A percentile compares a stretch with the other conserved stretches of the same genome.
Evolutionary conservation across 2,113 vertebrate genomes (phyloP).

Genomic region (Cebidichthys violaceus): DNA sequence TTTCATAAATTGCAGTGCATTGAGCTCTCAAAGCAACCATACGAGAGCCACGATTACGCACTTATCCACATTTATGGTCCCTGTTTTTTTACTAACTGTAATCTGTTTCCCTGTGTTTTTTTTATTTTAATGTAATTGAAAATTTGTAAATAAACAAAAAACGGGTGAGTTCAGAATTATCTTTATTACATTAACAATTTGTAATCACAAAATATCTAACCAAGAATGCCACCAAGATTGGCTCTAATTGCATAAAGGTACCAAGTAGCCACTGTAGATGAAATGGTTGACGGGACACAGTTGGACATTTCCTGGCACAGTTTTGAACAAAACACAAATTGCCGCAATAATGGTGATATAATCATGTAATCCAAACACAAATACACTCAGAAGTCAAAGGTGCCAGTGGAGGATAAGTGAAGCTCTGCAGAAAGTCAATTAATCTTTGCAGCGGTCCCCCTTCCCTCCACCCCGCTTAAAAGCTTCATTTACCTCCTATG

Average conservation of each 20-base stretch:
- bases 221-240: conserved; percentile 14
- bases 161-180: not conserved
- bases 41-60: not conserved
- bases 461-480: conserved; percentile 87
- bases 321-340: conserved; percentile 64
- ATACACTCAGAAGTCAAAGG: conserved; percentile 77
- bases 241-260: conserved; percentile 45
- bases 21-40: not conserved
- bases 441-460: conserved; percentile 89
- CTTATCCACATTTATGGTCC: not conserved
- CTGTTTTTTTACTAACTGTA: not conserved
- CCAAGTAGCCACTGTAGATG: conserved; percentile 31
- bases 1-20: not conserved
- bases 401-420: conserved; percentile 77
- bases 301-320: conserved; percentile 67
- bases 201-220: conserved; percentile 37
- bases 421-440: conserved; percentile 85
- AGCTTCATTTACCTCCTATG: conserved; percentile 97
- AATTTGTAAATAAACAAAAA: conserved; percentile 3
- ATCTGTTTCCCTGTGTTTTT: not conserved
- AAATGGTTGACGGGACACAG: conserved; percentile 60
- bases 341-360: conserved; percentile 65
- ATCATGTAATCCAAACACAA: conserved; percentile 75
- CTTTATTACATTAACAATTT: conserved; percentile 15
- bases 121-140: not conserved